Evolutionary conservation across 2,888 invertebrate species (phyloP), one percentile per base, ranked within the genome.

Genomic region (Drosophila paracracens): DNA sequence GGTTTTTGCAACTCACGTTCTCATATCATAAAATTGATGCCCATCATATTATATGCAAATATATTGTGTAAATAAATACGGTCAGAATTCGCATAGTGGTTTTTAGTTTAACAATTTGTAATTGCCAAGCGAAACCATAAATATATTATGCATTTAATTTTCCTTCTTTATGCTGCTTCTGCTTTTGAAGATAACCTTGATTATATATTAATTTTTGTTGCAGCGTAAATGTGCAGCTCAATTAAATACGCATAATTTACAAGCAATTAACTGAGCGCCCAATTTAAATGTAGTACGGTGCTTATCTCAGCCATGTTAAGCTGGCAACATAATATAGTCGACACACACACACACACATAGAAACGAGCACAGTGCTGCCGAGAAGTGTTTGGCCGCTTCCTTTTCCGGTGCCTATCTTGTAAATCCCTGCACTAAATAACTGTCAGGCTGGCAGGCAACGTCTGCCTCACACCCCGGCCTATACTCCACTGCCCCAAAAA

Each of bases 371-470:
- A 46, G 35, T 25, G 33, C 43, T 56, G 52, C 43, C 68, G 68
- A 59, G 70, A 80, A 83, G 83, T 83, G 87, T 74, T 74, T 82
- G 77, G 80, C 70, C 70, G 76, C 84, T 80, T 89, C 89, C 84
- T 79, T 70, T 89, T 87, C 89, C 82, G 82, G 56, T 71, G 87
- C 83, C 65, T 89, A 85, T 84, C 85, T 65, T 35, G 60, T 64
- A 80, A 85, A 89, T 82, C 89, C 85, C 88, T 71, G 74, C 78
- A 87, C 85, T 85, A 89, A 85, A 89, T 89, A 87, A 87, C 78
- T 88, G 88, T 73, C 83, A 70, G 70, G 46, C 33, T 60, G 64
- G 46, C 74, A 74, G 74, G 36, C 33, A 63, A 58, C 57, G 40
- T 60, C 59, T 56, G 50, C 18, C 51, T 18, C 40, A 38, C 29